A percentile compares a stretch with the other conserved stretches of the same genome.
These are phyloP conservation scores for Engraulis encrasicolus DNA, from an alignment of 2,113 vertebrate species.

Conservation along the genomic window DNA sequence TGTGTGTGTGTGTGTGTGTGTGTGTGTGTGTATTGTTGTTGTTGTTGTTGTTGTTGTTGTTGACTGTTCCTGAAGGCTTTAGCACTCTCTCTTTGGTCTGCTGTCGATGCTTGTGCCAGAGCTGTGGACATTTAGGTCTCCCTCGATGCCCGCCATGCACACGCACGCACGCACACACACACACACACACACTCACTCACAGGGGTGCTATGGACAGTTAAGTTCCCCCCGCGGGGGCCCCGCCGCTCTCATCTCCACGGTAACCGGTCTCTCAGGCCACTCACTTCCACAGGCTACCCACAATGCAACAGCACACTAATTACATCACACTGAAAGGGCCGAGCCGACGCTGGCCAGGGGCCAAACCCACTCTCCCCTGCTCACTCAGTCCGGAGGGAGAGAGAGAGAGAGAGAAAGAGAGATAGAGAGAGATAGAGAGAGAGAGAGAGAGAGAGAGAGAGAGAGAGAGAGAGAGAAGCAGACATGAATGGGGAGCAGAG, in stretches of 20 bases:
- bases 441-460: background rate
- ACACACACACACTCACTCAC: too few relatives aligned
- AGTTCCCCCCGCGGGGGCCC: slow-evolving; percentile 44
- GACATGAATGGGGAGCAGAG: too few relatives aligned
- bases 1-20: too few relatives aligned
- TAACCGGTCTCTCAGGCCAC: slow-evolving; percentile 50
- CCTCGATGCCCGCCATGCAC: too few relatives aligned
- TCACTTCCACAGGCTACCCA: slow-evolving; percentile 50
- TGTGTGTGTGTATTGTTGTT: too few relatives aligned
- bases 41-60: too few relatives aligned
- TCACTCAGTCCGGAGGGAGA: too few relatives aligned
- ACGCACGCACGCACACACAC: too few relatives aligned
- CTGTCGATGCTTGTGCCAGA: background rate
- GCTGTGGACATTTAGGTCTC: slow-evolving; percentile 23
- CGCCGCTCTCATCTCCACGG: slow-evolving; percentile 44
- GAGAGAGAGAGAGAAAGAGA: background rate
- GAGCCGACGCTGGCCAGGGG: slow-evolving; percentile 20
- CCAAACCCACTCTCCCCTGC: background rate
- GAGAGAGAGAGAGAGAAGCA: too few relatives aligned
- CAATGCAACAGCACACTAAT: slow-evolving; percentile 63
- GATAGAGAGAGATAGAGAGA: too few relatives aligned
- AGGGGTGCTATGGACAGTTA: too few relatives aligned
- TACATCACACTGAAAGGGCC: slow-evolving; percentile 55
- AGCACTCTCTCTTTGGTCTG: background rate
- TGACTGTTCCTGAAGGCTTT: background rate